Conservation (phyloP, 2,888 invertebrate genomes). For the Troilus luridus region DNA sequence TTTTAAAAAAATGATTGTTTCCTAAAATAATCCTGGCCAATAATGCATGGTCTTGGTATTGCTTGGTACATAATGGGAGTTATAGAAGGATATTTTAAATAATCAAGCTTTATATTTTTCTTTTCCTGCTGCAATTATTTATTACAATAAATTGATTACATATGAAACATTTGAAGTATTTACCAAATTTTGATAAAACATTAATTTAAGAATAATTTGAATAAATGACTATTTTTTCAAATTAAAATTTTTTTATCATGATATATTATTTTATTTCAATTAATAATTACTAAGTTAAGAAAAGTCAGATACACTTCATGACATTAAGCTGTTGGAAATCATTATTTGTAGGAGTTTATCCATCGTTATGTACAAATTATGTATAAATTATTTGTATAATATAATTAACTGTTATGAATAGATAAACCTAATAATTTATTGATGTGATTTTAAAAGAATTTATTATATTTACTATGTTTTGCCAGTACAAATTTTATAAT, state of each 20-base stretch:
- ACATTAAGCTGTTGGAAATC: neutral
- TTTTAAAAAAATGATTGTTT: neutral
- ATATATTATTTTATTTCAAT: neutral
- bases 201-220: neutral
- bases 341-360: slow-evolving; percentile 29
- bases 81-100: neutral
- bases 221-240: neutral
- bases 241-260: neutral
- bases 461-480: neutral
- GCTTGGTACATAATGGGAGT: neutral
- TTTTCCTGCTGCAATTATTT: neutral
- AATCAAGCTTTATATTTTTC: slow-evolving; percentile 3
- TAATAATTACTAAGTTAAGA: neutral
- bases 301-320: neutral
- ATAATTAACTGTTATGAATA: neutral
- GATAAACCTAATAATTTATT: slow-evolving; percentile 6
- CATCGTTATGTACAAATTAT: neutral
- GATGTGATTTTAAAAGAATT: neutral
- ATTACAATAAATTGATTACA: neutral
- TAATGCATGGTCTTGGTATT: neutral
- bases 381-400: slow-evolving; percentile 9
- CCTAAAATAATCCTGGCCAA: slow-evolving; percentile 12
- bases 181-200: neutral
- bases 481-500: neutral
- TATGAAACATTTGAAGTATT: neutral